Base-by-base conservation (phyloP, 2,797 vertebrate genomes). In the Eulemur albifrons region DNA sequence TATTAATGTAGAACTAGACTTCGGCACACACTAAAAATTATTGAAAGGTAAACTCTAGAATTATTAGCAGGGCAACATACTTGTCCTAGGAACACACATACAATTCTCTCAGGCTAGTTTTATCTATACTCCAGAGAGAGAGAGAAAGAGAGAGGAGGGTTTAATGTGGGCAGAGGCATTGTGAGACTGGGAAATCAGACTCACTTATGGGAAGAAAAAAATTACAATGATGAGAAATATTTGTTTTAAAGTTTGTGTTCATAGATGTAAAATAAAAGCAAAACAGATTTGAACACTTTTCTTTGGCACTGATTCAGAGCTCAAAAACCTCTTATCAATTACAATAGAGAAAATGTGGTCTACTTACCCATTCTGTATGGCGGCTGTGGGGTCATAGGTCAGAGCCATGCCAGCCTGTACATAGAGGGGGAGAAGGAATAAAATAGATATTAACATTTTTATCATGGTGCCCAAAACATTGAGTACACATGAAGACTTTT, bases 361-460 rank as follows among this genome's bases (percentile, higher is more conserved):
- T 98, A 98, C 99, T 99, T 99, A 99, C 99, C 99, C 99, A 95
- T 99, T 99, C 99, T 99, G 99, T 99, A 99, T 99, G 98, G 99
- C 99, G 97, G 99, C 99, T 97, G 99, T 98, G 87, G 99, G 99
- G 98, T 99, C 99, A 2, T 99, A 99, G 97, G 99, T 99, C 99
- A 99, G 98, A 98, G 99, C 99, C 99, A 99, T 99, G 98, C 99
- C 99, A 98, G 99, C 99, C 99, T 99, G 99, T 86, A 99, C 61
- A 97, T 38, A 97, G 93, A 95, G 94, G 70, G 85, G 73, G 63
- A 93, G 59, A 98, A 93, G 96, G 95, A 97, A 98, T 95, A 96
- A 98, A 98, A 98, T 79, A 98, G 84, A 97, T 93, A 95, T 97
- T 98, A 98, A 88, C 17, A 95, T 86, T 98, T 96, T 97, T 95